phyloP scores from a whole-genome alignment of 1,140 invertebrate species.

The Eumeta japonica region DNA sequence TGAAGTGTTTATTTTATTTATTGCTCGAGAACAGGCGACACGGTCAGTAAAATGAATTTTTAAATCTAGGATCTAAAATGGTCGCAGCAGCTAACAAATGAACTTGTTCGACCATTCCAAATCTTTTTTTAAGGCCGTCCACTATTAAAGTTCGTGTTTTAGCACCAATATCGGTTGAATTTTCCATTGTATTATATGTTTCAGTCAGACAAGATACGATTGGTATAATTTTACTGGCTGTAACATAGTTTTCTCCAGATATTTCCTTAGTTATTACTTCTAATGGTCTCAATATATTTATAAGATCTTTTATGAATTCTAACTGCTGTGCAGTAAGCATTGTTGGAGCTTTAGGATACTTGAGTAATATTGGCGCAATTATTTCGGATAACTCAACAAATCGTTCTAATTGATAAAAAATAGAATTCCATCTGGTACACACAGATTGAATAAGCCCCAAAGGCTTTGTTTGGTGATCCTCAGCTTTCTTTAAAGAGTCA shows the following conservation, averaged over 20 bases:
- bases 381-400: constrained; percentile 22
- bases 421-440: constrained; percentile 21
- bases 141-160: no score
- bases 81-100: constrained; percentile 27
- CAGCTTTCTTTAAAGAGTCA: constrained; percentile 20
- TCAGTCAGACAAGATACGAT: no score
- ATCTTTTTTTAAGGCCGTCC: no score
- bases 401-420: constrained; percentile 25
- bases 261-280: constrained; percentile 22
- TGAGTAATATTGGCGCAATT: constrained; percentile 21
- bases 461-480: constrained; percentile 15
- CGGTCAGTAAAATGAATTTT: constrained; percentile 24
- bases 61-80: constrained; percentile 36
- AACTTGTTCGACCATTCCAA: constrained; percentile 26
- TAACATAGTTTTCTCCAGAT: constrained; percentile 26
- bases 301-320: constrained; percentile 19
- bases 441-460: constrained; percentile 17
- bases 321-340: constrained; percentile 18
- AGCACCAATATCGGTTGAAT: no score
- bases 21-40: constrained; percentile 14
- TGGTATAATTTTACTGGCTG: no score
- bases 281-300: constrained; percentile 21
- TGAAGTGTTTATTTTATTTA: no score
- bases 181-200: no score
- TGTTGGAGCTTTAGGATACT: constrained; percentile 16